These are phyloP conservation scores for Oreochromis spilurus DNA, from an alignment of 2,113 vertebrate species.

Conservation along the genomic window DNA sequence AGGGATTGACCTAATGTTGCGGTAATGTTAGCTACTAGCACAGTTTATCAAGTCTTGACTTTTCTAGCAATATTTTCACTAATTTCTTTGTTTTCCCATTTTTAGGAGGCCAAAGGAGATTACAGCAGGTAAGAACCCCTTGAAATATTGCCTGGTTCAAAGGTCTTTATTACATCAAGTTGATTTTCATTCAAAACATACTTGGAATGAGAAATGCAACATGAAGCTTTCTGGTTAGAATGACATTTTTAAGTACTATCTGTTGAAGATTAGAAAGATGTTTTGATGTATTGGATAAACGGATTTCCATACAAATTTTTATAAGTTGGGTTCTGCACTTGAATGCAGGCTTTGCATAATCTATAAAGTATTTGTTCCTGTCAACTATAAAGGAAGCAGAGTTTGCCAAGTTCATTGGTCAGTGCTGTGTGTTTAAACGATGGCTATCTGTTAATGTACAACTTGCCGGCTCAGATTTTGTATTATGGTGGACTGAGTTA, in stretches of 20 bases:
- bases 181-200: neutral
- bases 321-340: neutral
- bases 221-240: neutral
- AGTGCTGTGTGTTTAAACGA: constrained; percentile 17
- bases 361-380: neutral
- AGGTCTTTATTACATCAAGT: neutral
- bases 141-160: neutral
- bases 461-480: constrained; percentile 45
- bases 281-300: neutral
- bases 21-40: neutral
- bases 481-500: constrained; percentile 30
- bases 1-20: neutral
- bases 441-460: constrained; percentile 70
- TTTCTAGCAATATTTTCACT: neutral
- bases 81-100: constrained; percentile 55
- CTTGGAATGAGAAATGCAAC: neutral
- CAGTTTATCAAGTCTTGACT: neutral
- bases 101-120: constrained; percentile 92
- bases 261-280: neutral
- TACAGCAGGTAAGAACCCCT: constrained; percentile 84
- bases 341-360: neutral
- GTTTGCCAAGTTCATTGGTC: constrained; percentile 21
- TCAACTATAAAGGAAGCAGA: neutral
- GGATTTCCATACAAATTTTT: neutral
- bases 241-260: neutral